A percentile compares a stretch with the other conserved stretches of the same genome.
These are phyloP conservation scores for Ostrea denselamellosa DNA, from an alignment of 1,140 invertebrate species.

Conservation along the genomic window DNA sequence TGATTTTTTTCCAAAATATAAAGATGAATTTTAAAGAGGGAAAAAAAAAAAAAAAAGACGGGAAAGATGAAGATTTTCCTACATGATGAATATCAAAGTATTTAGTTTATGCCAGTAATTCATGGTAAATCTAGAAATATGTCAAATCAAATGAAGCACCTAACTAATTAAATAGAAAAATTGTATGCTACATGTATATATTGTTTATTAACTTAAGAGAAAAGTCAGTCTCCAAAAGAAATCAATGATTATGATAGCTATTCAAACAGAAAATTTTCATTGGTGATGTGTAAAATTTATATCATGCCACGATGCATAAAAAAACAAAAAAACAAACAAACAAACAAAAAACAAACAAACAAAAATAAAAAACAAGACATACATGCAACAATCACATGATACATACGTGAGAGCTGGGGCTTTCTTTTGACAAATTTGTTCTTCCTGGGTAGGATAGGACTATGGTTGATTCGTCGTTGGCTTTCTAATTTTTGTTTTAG, in stretches of 20 bases:
- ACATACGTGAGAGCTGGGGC: slow-evolving; percentile 88
- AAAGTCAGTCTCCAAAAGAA: background rate
- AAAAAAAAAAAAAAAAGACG: background rate
- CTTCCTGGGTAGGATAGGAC: slow-evolving; percentile 88
- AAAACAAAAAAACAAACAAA: too few relatives aligned
- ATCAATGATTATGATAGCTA: background rate
- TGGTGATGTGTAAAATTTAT: background rate
- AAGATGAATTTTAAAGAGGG: background rate
- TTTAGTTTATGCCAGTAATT: background rate
- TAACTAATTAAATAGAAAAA: background rate
- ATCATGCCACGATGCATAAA: slow-evolving; percentile 15
- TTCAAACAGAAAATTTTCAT: background rate
- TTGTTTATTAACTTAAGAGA: background rate
- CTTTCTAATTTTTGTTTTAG: slow-evolving; percentile 97
- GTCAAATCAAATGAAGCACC: background rate
- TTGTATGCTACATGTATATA: too few relatives aligned
- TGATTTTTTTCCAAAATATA: background rate
- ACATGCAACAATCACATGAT: slow-evolving; percentile 37
- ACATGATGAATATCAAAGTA: background rate
- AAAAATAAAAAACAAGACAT: background rate
- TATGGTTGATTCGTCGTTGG: slow-evolving; percentile 83
- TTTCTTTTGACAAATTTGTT: slow-evolving; percentile 88
- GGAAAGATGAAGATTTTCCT: background rate
- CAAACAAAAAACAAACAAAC: too few relatives aligned
- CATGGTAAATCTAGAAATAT: background rate